Evolutionary conservation across 2,888 invertebrate species (phyloP).

Genomic region (Pediacus dermestoides): DNA sequence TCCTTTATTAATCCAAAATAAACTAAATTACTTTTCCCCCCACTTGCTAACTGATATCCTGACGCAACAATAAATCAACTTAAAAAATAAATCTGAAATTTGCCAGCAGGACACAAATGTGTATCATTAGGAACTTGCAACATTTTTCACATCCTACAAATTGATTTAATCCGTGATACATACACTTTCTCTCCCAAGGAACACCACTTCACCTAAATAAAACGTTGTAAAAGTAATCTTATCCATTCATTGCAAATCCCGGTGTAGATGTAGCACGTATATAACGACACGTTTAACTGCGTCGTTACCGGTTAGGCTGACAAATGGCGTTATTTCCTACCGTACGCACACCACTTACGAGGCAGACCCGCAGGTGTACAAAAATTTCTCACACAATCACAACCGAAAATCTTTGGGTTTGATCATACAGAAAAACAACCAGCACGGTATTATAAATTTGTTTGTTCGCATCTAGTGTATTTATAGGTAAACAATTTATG

Average conservation of each 20-base stretch:
- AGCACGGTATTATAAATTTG: constrained; percentile 2
- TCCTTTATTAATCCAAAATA: too few relatives aligned
- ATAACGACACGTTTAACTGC: constrained; percentile 39
- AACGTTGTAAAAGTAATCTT: constrained; percentile 34
- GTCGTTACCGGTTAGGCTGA: constrained; percentile 37
- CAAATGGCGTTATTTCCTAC: constrained; percentile 36
- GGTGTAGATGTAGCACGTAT: constrained; percentile 25
- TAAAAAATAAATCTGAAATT: too few relatives aligned
- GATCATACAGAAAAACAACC: neutral
- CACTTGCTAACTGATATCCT: too few relatives aligned
- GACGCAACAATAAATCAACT: too few relatives aligned
- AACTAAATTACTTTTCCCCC: too few relatives aligned
- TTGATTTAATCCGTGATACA: too few relatives aligned
- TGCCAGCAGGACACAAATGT: constrained; percentile 2
- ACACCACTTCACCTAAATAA: constrained; percentile 16
- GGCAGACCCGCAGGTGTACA: constrained; percentile 21
- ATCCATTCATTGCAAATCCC: constrained; percentile 31
- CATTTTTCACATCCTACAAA: constrained; percentile 6
- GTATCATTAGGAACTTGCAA: constrained; percentile 7
- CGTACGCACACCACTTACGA: constrained; percentile 22
- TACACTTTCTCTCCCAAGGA: too few relatives aligned
- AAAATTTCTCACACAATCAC: constrained; percentile 8
- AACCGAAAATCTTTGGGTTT: neutral
- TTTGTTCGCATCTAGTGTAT: neutral
- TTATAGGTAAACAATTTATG: constrained; percentile 2